Evolutionary conservation across 2,888 invertebrate genomes (phyloP), one percentile per base, ranked within the genome.

Genomic region (Mythimna lalbum): DNA sequence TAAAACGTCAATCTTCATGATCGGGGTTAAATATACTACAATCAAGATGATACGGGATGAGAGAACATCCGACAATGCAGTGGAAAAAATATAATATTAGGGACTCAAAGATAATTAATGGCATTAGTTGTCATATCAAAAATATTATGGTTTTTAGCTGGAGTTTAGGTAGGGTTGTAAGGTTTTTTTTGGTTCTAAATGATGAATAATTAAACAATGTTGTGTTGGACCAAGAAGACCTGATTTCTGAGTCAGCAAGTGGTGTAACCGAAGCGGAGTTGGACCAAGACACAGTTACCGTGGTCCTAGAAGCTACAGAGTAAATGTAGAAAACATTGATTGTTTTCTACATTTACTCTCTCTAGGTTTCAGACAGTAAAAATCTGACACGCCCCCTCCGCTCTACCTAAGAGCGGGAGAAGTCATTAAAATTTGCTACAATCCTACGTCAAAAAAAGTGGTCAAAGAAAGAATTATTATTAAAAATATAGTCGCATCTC

Each of bases 1-100:
- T 86, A 75, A 81, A 82, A 86, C 86, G 94, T 94, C 95, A 94
- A 89, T 95, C 94, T 94, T 93, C 89, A 94, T 94, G 82, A 89
- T 81, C 62, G 60, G 72, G 71, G 73, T 79, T 83, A 89, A 81
- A 86, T 71, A 80, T 75, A 76, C 75, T 66, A 83, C 76, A 78
- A 85, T 86, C 86, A 86, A 88, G 84, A 89, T 90, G 90, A 94
- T 95, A 94, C 91, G 94, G 94, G 94, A 93, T 90, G 92, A 89
- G 91, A 82, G 83, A 71, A 70, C 81, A 79, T 73, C 69, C 56
- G 39, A 78, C 70, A 66, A 80, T 76, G 33, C 36, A 63, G 63
- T 76, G 53, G 57, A 64, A 62, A 76, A 62, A 59, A 59, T 64
- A 59, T 72, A 59, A 59, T 64, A 59, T 72, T 59, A 53, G 49